Evolutionary conservation across 2,888 invertebrate species (phyloP).

Genomic region (Heteromyza rotundicornis): DNA sequence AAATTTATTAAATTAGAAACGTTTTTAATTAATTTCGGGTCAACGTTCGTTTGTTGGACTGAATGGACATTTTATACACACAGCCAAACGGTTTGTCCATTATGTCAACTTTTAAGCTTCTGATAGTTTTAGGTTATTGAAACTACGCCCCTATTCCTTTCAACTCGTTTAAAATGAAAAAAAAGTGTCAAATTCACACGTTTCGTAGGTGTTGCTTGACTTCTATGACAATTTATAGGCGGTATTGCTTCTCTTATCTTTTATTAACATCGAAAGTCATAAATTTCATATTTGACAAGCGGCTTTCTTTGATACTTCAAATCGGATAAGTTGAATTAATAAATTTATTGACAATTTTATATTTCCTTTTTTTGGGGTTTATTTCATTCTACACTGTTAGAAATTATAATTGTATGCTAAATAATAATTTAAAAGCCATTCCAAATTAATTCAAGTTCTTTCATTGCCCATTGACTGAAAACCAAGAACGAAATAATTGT

Average conservation of each 20-base stretch:
- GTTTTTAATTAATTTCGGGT: constrained; percentile 10
- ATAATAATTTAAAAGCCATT: constrained; percentile 8
- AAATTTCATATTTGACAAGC: not conserved
- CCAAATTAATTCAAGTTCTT: constrained; percentile 2
- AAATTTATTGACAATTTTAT: not conserved
- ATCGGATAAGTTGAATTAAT: not conserved
- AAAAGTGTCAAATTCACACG: constrained; percentile 15
- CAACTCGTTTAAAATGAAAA: not conserved
- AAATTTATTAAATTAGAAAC: constrained; percentile 15
- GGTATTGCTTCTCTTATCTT: not conserved
- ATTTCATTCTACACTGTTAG: not conserved
- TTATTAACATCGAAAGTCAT: not conserved
- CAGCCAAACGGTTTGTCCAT: not conserved
- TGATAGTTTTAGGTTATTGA: not conserved
- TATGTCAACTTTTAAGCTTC: not conserved
- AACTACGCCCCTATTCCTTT: not conserved
- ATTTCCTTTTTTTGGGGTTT: not conserved
- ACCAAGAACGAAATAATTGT: constrained; percentile 5
- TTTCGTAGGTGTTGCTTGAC: not conserved
- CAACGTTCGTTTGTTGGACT: not conserved
- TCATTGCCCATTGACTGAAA: not conserved
- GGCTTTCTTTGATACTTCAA: not conserved
- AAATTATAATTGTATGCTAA: not conserved
- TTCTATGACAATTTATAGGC: not conserved
- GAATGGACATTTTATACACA: not conserved